Base-by-base conservation (phyloP, 2,888 invertebrate genomes). In the Meteorus cinctellus region DNA sequence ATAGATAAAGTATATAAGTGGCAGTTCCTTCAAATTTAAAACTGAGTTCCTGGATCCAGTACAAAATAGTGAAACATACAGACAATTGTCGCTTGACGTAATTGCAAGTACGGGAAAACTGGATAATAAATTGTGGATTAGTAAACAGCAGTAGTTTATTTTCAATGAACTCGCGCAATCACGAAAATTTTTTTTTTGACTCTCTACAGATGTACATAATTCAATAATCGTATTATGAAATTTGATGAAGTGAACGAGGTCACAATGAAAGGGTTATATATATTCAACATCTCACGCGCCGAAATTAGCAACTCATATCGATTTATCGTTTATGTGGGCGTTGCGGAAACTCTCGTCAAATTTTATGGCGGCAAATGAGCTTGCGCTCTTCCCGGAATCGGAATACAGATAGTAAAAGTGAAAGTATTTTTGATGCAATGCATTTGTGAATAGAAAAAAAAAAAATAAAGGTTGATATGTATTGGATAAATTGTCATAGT, bases 1-100 rank as follows among this genome's bases (percentile, higher is more conserved):
- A 29, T 1, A 62, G 14, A 14, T 3, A 62, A 62, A 29, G 14
- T 34, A 41, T 14, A 85, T 84, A 83, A 84, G 79, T 68, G 79
- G 82, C 83, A 84, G 85, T 86, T 85, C 84, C 83, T 16, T 48
- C 82, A 81, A 84, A 84, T 84, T 86, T 84, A 82, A 82, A 81
- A 78, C 82, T 81, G 45, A 72, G 8, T 41, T 41, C 12, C 41
- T 8, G 41, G 8, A 41, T 41, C 12, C 12, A 41, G 8, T 10
- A 41, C 2, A 41, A 8, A 41, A 12, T 41, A 34, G 34, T 6
- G 8, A 34, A 34, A 34, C 34, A 34, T 34, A 34, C 34, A 34
- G 34, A 34, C 34, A 34, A 34, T 8, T 34, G 34, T 34, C 34
- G 34, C 8, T 34, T 8, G 5, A 34, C 8, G 0, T 2, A 34